These are phyloP conservation scores for Cephus runcator DNA, from an alignment of 2,888 invertebrate genomes.

Conservation along the genomic window DNA sequence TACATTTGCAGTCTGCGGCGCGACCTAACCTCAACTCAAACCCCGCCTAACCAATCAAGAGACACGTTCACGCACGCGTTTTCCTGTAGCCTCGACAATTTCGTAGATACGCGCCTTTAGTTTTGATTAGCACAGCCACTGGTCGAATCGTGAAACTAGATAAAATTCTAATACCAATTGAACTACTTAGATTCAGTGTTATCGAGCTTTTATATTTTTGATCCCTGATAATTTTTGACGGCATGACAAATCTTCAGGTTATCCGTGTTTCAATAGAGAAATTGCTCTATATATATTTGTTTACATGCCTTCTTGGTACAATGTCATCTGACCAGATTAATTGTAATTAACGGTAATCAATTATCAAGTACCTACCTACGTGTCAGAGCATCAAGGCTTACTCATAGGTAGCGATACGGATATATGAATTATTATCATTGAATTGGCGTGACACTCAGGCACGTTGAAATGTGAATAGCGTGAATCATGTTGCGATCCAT, in stretches of 20 bases:
- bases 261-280: no score
- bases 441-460: no score
- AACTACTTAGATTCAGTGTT: not conserved
- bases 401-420: no score
- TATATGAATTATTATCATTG: no score
- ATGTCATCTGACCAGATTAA: no score
- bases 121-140: not conserved
- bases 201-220: not conserved
- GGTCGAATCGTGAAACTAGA: not conserved
- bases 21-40: conserved; percentile 59
- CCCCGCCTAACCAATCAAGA: conserved; percentile 35
- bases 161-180: not conserved
- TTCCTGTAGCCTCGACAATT: not conserved
- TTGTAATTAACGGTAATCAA: conserved; percentile 44
- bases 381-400: no score
- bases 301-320: no score
- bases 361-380: conserved; percentile 6
- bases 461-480: no score
- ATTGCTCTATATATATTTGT: no score
- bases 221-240: not conserved
- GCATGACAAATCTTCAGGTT: no score
- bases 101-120: not conserved
- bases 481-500: no score
- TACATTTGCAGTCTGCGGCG: conserved; percentile 61
- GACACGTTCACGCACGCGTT: conserved; percentile 29